Evolutionary conservation across 2,888 invertebrate genomes (phyloP).

Genomic region (Furcula furcula): DNA sequence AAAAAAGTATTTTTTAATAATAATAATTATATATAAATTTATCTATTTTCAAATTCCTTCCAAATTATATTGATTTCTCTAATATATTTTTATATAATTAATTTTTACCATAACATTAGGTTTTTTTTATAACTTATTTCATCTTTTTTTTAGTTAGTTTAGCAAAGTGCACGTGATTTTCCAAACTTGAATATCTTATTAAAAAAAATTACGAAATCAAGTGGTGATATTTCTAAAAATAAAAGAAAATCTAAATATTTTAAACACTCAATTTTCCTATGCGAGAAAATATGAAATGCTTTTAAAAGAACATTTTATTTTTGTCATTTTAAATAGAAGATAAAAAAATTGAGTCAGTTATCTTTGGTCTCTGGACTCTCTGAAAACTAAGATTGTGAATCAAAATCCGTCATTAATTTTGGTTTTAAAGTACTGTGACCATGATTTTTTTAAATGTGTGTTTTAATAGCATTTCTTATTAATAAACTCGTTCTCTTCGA

Average conservation of each 20-base stretch:
- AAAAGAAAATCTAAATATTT: slow-evolving; percentile 22
- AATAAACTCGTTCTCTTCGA: slow-evolving; percentile 16
- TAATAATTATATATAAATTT: too few species aligned
- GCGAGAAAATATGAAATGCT: slow-evolving; percentile 25
- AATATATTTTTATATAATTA: too few species aligned
- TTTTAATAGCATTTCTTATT: slow-evolving; percentile 14
- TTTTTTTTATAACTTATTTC: background rate
- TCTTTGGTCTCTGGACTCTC: too few species aligned
- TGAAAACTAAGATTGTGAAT: too few species aligned
- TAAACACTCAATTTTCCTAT: slow-evolving; percentile 32
- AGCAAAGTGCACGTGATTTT: slow-evolving; percentile 29
- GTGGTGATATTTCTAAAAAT: slow-evolving; percentile 32
- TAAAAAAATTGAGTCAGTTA: too few species aligned
- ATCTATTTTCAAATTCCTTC: too few species aligned
- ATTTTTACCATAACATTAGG: background rate
- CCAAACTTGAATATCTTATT: slow-evolving; percentile 33
- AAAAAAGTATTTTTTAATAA: too few species aligned
- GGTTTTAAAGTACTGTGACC: too few species aligned
- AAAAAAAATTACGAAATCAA: slow-evolving; percentile 26
- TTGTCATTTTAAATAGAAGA: too few species aligned
- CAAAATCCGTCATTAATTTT: too few species aligned
- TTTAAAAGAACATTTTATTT: slow-evolving; percentile 2
- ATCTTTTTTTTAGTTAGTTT: slow-evolving; percentile 3
- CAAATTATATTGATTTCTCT: too few species aligned
- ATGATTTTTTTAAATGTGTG: too few species aligned